Conservation (phyloP, 1,140 invertebrate species). For the Euwallacea similis region DNA sequence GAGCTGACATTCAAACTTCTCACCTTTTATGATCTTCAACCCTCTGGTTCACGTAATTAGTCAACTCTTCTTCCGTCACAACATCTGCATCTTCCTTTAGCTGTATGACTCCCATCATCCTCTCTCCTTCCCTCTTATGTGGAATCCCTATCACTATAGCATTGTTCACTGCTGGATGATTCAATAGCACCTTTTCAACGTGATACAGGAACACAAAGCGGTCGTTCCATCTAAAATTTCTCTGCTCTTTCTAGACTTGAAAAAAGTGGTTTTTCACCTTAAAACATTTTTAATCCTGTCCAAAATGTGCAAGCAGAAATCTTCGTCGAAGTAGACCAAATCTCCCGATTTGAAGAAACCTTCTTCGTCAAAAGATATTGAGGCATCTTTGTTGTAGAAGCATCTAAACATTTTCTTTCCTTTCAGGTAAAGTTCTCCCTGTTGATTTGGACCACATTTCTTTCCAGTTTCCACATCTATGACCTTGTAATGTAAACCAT, state of each 20-base stretch:
- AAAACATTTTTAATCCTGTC: conserved; percentile 76
- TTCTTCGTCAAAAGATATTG: conserved; percentile 60
- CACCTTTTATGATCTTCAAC: too few species aligned
- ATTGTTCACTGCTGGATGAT: background rate
- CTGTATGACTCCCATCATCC: conserved; percentile 11
- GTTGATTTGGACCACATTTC: conserved; percentile 55
- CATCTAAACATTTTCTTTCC: conserved; percentile 58
- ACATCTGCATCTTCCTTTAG: conserved; percentile 4
- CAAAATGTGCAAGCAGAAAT: conserved; percentile 66
- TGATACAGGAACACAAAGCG: too few species aligned
- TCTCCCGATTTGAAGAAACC: conserved; percentile 71
- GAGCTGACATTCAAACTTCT: too few species aligned
- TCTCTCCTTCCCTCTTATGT: conserved; percentile 12
- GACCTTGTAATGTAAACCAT: conserved; percentile 17
- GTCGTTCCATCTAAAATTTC: too few species aligned
- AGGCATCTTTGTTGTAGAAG: conserved; percentile 55
- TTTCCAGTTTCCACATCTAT: conserved; percentile 55
- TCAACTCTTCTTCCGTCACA: too few species aligned
- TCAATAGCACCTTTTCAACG: too few species aligned
- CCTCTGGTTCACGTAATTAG: too few species aligned
- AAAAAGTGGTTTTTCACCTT: conserved; percentile 58
- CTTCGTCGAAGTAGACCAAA: conserved; percentile 67
- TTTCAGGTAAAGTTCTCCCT: conserved; percentile 62
- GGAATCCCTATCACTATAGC: conserved; percentile 18
- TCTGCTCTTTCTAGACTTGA: too few species aligned